These are phyloP conservation scores for Tragelaphus scriptus DNA, from an alignment of 2,113 vertebrate genomes.

Conservation along the genomic window DNA sequence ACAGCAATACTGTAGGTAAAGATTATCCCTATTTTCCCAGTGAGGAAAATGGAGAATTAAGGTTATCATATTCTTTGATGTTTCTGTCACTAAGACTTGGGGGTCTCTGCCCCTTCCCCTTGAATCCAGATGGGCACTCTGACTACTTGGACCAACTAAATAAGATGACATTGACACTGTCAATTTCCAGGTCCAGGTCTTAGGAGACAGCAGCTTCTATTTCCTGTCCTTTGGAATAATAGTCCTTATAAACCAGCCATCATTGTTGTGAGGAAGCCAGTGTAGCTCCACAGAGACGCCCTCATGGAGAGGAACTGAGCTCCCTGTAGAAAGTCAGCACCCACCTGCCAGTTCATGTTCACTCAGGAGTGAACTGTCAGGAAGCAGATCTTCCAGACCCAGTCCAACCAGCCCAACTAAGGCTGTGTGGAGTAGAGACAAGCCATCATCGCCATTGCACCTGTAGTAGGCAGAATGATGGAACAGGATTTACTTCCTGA, in stretches of 20 bases:
- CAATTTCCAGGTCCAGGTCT: not conserved
- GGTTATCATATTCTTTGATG: not conserved
- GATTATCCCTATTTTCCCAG: not conserved
- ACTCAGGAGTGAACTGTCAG: not conserved
- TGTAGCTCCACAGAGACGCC: not conserved
- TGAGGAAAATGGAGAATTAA: not conserved
- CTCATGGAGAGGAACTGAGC: not conserved
- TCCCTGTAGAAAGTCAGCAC: not conserved
- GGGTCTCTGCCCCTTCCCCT: not conserved
- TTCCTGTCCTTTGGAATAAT: not conserved
- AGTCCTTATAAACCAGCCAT: not conserved
- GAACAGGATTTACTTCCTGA: not conserved
- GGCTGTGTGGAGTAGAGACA: no score
- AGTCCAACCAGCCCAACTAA: not conserved
- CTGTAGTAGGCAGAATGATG: not conserved
- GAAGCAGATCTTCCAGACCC: not conserved
- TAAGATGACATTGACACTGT: not conserved
- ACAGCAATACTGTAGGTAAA: not conserved
- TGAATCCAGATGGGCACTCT: not conserved
- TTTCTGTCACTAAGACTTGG: not conserved
- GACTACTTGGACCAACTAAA: not conserved
- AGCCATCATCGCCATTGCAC: not conserved
- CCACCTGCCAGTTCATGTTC: not conserved
- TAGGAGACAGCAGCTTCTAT: not conserved
- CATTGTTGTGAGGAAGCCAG: not conserved